Evolutionary conservation across 2,888 invertebrate genomes (phyloP).

Genomic region (Oligia strigilis): DNA sequence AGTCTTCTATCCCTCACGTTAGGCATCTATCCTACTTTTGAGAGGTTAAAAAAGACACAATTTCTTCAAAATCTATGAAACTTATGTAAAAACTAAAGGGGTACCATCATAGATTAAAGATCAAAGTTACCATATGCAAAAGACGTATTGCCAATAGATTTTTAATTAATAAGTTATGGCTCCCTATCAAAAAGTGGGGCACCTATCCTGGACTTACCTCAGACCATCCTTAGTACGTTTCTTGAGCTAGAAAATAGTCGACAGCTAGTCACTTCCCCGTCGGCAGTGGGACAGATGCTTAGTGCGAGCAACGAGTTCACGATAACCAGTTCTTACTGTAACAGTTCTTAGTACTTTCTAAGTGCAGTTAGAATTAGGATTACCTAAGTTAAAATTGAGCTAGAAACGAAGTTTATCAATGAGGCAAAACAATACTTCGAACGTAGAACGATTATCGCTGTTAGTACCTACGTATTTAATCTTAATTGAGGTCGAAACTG

Average conservation of each 20-base stretch:
- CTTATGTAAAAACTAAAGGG: too few species aligned
- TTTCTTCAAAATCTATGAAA: too few species aligned
- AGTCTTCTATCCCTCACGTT: too few species aligned
- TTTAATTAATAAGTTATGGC: too few species aligned
- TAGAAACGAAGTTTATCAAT: neutral
- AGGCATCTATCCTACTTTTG: too few species aligned
- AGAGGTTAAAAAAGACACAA: too few species aligned
- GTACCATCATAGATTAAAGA: too few species aligned
- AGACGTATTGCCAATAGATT: too few species aligned
- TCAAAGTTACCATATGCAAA: too few species aligned
- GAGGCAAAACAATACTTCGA: neutral
- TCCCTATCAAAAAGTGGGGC: too few species aligned
- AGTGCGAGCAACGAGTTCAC: conserved; percentile 4
- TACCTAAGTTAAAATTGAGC: neutral
- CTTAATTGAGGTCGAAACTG: neutral
- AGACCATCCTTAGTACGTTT: neutral
- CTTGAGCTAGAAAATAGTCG: neutral
- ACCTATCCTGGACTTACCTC: too few species aligned
- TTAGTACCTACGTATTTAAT: neutral
- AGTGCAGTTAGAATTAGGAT: conserved; percentile 33
- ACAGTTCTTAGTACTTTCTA: conserved; percentile 43
- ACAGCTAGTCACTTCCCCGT: neutral
- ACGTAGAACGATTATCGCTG: neutral
- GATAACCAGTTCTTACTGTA: conserved; percentile 42
- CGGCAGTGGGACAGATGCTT: neutral